phyloP scores from a whole-genome alignment of 2,113 vertebrate species.

The Mobula hypostoma region DNA sequence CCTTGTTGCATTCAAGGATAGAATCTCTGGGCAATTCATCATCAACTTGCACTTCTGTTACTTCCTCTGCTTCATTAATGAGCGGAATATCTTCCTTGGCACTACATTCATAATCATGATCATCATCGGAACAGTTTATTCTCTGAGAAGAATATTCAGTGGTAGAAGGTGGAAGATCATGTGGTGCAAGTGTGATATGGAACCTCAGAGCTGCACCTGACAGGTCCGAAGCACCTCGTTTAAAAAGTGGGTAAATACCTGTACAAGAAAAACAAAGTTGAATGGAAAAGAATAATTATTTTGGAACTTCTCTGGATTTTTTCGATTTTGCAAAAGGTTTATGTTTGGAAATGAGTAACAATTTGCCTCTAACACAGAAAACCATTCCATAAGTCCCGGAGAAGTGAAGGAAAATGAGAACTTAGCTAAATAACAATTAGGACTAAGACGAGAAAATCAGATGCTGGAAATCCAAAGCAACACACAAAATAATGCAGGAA shows the following conservation, averaged over 20 bases:
- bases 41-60: conserved; percentile 38
- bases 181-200: conserved; percentile 58
- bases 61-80: conserved; percentile 2
- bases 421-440: neutral
- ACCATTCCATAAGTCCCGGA: neutral
- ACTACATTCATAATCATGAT: conserved; percentile 53
- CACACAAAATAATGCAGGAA: no score
- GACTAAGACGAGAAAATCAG: neutral
- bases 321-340: neutral
- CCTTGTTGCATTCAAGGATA: conserved; percentile 30
- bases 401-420: neutral
- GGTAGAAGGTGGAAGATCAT: conserved; percentile 16
- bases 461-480: no score
- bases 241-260: conserved; percentile 87
- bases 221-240: conserved; percentile 71
- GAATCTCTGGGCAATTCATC: conserved; percentile 39
- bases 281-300: conserved; percentile 32
- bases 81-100: conserved; percentile 35
- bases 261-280: conserved; percentile 36
- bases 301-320: neutral
- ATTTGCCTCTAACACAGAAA: neutral
- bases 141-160: conserved; percentile 37
- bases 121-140: conserved; percentile 43
- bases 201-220: conserved; percentile 78
- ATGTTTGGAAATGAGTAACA: neutral